A percentile compares a stretch with the other conserved stretches of the same genome.
Conservation (phyloP, 2,113 vertebrate species). For the Platysteira castanea region DNA sequence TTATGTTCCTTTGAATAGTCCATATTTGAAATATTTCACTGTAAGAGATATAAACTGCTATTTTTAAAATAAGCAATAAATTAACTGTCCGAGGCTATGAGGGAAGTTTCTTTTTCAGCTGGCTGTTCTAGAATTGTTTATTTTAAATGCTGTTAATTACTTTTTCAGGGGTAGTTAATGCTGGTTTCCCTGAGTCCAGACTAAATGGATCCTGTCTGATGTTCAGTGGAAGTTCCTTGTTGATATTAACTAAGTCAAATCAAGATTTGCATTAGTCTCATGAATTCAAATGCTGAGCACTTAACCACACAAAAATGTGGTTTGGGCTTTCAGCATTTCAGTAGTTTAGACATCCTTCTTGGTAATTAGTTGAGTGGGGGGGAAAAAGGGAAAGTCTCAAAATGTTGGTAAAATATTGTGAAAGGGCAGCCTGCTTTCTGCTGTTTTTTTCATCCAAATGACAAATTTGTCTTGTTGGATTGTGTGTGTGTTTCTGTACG, state of each 20-base stretch:
- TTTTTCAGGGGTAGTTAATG: background rate
- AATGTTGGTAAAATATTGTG: background rate
- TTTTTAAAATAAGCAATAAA: background rate
- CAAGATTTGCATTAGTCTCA: background rate
- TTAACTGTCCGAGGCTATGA: background rate
- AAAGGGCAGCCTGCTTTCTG: background rate
- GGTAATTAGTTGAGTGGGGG: background rate
- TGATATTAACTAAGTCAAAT: background rate
- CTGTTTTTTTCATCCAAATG: background rate
- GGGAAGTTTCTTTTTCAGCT: background rate
- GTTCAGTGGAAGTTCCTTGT: background rate
- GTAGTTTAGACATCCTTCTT: background rate
- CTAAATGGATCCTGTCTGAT: background rate
- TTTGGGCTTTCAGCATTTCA: background rate
- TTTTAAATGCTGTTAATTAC: background rate
- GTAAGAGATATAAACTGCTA: background rate
- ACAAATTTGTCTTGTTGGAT: background rate
- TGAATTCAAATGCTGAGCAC: background rate
- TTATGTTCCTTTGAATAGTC: background rate
- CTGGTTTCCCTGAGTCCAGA: background rate
- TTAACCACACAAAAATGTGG: constrained; percentile 6
- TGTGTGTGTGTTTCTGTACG: no score
- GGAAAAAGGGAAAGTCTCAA: background rate
- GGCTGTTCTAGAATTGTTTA: background rate
- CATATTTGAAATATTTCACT: background rate